Evolutionary conservation across 2,888 invertebrate species (phyloP).

Genomic region (Oscheius sp.): DNA sequence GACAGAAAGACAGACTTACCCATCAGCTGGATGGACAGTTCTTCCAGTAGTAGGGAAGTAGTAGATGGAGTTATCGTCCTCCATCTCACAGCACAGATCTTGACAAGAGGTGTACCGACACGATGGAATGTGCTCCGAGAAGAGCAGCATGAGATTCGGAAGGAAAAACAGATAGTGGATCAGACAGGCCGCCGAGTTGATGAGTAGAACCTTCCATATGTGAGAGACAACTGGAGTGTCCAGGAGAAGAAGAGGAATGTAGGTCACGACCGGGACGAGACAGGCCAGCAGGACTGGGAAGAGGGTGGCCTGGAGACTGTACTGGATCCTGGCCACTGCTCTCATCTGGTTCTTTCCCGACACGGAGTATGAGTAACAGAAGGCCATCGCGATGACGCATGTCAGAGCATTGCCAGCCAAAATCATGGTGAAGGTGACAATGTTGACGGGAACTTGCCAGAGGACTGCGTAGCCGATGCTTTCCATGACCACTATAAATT

Average conservation of each 20-base stretch:
- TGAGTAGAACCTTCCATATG: slow-evolving; percentile 64
- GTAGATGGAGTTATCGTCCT: slow-evolving; percentile 65
- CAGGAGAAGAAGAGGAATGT: slow-evolving; percentile 59
- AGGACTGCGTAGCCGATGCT: slow-evolving; percentile 58
- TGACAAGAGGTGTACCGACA: slow-evolving; percentile 48
- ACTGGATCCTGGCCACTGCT: slow-evolving; percentile 62
- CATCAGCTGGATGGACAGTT: slow-evolving; percentile 49
- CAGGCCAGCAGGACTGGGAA: slow-evolving; percentile 55
- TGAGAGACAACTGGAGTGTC: slow-evolving; percentile 63
- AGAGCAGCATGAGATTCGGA: slow-evolving; percentile 64
- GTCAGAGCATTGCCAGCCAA: slow-evolving; percentile 65
- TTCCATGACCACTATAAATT: slow-evolving; percentile 52
- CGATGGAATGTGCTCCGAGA: slow-evolving; percentile 61
- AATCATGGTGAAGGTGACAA: slow-evolving; percentile 65
- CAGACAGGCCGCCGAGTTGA: slow-evolving; percentile 59
- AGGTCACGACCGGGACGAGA: slow-evolving; percentile 56
- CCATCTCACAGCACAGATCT: slow-evolving; percentile 59
- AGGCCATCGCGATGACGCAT: slow-evolving; percentile 62
- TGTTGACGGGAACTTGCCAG: slow-evolving; percentile 68
- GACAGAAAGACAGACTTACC: background rate
- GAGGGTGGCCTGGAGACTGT: slow-evolving; percentile 56
- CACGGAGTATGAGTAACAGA: slow-evolving; percentile 69
- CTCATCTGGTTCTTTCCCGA: slow-evolving; percentile 62
- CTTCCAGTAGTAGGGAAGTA: slow-evolving; percentile 64
- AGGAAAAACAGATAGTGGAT: slow-evolving; percentile 64